Base-by-base conservation (phyloP, 2,888 invertebrate species). In the Lasioglossum marginatum region DNA sequence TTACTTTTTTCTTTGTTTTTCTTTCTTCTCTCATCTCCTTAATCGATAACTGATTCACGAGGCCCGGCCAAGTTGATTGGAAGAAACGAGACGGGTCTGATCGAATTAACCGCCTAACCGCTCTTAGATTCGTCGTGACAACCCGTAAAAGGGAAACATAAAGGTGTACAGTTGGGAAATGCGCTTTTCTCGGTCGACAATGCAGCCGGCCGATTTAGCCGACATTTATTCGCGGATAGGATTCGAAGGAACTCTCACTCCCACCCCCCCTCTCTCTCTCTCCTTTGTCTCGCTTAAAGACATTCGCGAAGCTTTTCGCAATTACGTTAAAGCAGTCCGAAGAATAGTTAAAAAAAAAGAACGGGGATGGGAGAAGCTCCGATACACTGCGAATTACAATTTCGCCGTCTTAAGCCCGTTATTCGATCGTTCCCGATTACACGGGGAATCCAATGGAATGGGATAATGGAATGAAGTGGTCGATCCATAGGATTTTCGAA, bases 11-110 rank as follows among this genome's bases (percentile, higher is more conserved):
- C 12, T 60, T 27, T 27, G 8, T 12, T 27, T 63, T 31, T n/a
- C 19, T n/a, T 43, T 27, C 10, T 27, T 16, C 37, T 5, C 27
- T n/a, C 57, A 23, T 48, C 82, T 83, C 76, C 82, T 68, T 84
- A 83, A 81, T 87, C 86, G 82, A 84, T 90, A 90, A 90, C 70
- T 83, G 87, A 85, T 81, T 90, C 85, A 90, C 79, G 74, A 52
- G 77, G 19, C 23, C n/a, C 12, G 57, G n/a, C n/a, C 66, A 34
- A 77, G 73, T 48, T 83, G 85, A 90, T 89, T 85, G 88, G 73
- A 83, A 86, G 76, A 77, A 83, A 83, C 52, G 73, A 57, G 76
- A 77, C 43, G 70, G 68, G 60, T 75, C 75, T 66, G 27, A 84
- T 81, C 40, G 82, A 86, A 88, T 79, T 77, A 79, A 71, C 63